Conservation (phyloP, 2,797 vertebrate genomes). For the Halcyon leucocephala region DNA sequence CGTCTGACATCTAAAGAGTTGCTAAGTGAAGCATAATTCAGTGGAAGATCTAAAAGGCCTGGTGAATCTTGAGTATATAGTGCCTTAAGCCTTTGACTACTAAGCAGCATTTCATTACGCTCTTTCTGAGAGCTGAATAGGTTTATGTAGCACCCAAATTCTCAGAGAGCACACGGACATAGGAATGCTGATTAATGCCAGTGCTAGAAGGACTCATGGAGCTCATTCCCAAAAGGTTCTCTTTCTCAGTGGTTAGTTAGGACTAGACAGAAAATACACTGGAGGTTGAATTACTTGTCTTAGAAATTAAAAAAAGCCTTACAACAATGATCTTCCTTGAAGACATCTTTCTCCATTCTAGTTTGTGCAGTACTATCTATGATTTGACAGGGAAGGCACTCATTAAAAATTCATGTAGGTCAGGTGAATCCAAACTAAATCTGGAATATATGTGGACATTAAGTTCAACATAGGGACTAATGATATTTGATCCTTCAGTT, state of each 20-base stretch:
- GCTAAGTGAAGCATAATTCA: background rate
- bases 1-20: background rate
- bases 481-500: background rate
- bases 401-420: background rate
- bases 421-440: background rate
- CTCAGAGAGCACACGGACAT: background rate
- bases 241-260: background rate
- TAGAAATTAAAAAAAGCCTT: background rate
- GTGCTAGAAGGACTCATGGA: background rate
- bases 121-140: background rate
- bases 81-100: background rate
- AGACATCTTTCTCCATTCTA: background rate
- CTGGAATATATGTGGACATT: background rate
- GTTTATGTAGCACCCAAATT: background rate
- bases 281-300: background rate
- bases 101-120: background rate
- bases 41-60: background rate
- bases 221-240: background rate
- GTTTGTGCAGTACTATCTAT: background rate
- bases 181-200: background rate
- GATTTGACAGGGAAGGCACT: background rate
- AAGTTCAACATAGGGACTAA: accelerated
- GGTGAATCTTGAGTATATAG: background rate
- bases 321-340: background rate
- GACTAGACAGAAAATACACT: background rate